Evolutionary conservation across 2,797 vertebrate genomes (phyloP), one percentile per base, ranked within the genome.

Genomic region (Urosaurus nigricauda): DNA sequence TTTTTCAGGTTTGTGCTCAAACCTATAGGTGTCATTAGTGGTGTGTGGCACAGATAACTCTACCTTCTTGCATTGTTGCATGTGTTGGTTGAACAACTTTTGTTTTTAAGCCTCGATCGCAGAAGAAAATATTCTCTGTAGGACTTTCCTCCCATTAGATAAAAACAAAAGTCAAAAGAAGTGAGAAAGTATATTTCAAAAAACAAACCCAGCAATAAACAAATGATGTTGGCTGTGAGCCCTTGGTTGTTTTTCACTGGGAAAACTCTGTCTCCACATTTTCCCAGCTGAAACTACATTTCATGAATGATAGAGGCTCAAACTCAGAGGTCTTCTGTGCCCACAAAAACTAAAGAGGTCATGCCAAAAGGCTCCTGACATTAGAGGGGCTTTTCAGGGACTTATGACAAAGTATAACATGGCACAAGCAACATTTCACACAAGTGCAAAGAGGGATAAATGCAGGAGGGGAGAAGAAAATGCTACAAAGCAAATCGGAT

Each of bases 211-310:
- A 92, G 19, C 7, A 32, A n/a, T 24, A 26, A 87, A 80, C 5
- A 79, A 53, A 85, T 86, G 29, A 1, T 0, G 35, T 68, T 63
- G 75, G 60, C 11, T 53, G 21, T 32, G 70, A 63, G 63, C 26
- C n/a, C 87, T 86, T 2, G 89, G 86, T 89, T 71, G 2, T 70
- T 92, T 77, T 92, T 86, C 90, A 90, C 4, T 88, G 82, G 92
- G 78, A 92, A 89, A 90, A 94, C 87, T 71, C 90, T 94, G 93
- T 86, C 93, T 95, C 93, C 92, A 93, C 87, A 93, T 94, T 85
- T 92, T 70, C 0, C 0, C 19, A 9, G 90, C 19, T 91, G 89
- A 87, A 94, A 92, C 90, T 91, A 86, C 93, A 92, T 91, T 90
- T 92, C 53, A 81, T 87, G 93, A 87, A 86, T 89, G 89, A 8